Evolutionary conservation across 2,888 invertebrate genomes (phyloP).

Genomic region (Tachystola acroxantha): DNA sequence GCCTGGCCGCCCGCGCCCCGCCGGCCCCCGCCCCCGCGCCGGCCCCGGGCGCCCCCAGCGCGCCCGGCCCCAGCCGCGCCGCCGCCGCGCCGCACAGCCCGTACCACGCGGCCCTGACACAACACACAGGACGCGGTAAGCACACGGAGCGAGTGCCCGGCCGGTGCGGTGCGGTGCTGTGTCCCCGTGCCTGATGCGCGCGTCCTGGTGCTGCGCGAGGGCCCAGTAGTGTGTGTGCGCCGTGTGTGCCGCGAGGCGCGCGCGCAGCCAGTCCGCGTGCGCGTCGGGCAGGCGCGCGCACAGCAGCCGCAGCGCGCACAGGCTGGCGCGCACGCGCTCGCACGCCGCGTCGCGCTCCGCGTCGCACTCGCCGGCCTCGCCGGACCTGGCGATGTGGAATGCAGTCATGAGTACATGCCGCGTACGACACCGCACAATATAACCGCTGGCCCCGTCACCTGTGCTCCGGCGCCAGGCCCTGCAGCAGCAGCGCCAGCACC

Average conservation of each 20-base stretch:
- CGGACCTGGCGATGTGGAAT: too few relatives aligned
- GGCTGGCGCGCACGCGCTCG: conserved; percentile 30
- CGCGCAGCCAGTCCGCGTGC: conserved; percentile 71
- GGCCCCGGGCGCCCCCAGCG: too few relatives aligned
- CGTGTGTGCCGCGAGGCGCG: conserved; percentile 19
- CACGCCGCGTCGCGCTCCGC: conserved; percentile 25
- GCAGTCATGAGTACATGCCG: too few relatives aligned
- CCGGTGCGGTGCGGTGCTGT: too few relatives aligned
- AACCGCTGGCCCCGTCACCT: too few relatives aligned
- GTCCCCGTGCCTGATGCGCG: conserved; percentile 33
- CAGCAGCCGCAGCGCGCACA: conserved; percentile 36
- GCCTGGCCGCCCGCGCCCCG: too few relatives aligned
- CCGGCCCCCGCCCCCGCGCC: too few relatives aligned
- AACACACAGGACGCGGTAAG: too few relatives aligned
- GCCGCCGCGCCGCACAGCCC: too few relatives aligned
- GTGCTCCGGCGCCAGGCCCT: not conserved
- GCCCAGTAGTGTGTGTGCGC: conserved; percentile 40
- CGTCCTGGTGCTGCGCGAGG: conserved; percentile 86
- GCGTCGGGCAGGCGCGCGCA: conserved; percentile 26
- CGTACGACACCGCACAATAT: too few relatives aligned
- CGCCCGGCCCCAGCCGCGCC: too few relatives aligned
- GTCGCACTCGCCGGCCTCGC: conserved; percentile 37
- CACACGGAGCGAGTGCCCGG: not conserved
- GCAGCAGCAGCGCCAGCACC: conserved; percentile 79
- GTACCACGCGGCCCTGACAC: too few relatives aligned